A percentile compares a stretch with the other conserved stretches of the same genome.
Evolutionary conservation across 2,888 invertebrate genomes (phyloP).

Genomic region (Timandra comae): DNA sequence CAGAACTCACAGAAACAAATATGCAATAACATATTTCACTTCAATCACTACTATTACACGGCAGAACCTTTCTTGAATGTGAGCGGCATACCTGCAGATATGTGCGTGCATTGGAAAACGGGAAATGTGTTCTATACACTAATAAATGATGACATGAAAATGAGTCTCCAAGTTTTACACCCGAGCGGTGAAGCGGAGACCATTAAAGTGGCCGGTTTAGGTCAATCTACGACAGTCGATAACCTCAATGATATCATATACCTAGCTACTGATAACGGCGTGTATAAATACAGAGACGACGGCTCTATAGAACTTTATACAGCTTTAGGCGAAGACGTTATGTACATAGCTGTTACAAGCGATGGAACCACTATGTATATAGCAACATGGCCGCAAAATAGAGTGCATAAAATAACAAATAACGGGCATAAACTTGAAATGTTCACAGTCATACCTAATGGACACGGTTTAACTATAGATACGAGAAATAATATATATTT

Average conservation of each 20-base stretch:
- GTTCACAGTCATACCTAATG: slow-evolving; percentile 55
- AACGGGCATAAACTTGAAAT: slow-evolving; percentile 51
- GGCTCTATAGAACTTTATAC: slow-evolving; percentile 47
- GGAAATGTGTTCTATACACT: slow-evolving; percentile 57
- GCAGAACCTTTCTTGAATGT: slow-evolving; percentile 40
- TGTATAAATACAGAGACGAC: slow-evolving; percentile 62
- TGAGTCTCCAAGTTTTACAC: slow-evolving; percentile 52
- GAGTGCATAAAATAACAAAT: slow-evolving; percentile 55
- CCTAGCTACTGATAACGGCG: slow-evolving; percentile 66
- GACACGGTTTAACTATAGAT: slow-evolving; percentile 60
- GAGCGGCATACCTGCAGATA: slow-evolving; percentile 59
- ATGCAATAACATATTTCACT: slow-evolving; percentile 41
- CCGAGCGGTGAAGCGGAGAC: slow-evolving; percentile 45
- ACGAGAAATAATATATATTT: slow-evolving; percentile 61
- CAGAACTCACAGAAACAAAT: slow-evolving; percentile 30
- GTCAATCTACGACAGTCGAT: slow-evolving; percentile 64
- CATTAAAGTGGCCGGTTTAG: slow-evolving; percentile 57
- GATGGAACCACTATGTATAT: slow-evolving; percentile 56
- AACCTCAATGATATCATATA: slow-evolving; percentile 66
- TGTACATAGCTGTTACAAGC: slow-evolving; percentile 55
- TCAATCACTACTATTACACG: slow-evolving; percentile 52
- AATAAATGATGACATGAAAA: slow-evolving; percentile 62
- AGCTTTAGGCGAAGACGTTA: slow-evolving; percentile 62
- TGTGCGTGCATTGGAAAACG: slow-evolving; percentile 62
- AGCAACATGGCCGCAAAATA: slow-evolving; percentile 67